A percentile compares a stretch with the other conserved stretches of the same genome.
Evolutionary conservation across 2,888 invertebrate genomes (phyloP).

Genomic region (Tetramorium bicarinatum): DNA sequence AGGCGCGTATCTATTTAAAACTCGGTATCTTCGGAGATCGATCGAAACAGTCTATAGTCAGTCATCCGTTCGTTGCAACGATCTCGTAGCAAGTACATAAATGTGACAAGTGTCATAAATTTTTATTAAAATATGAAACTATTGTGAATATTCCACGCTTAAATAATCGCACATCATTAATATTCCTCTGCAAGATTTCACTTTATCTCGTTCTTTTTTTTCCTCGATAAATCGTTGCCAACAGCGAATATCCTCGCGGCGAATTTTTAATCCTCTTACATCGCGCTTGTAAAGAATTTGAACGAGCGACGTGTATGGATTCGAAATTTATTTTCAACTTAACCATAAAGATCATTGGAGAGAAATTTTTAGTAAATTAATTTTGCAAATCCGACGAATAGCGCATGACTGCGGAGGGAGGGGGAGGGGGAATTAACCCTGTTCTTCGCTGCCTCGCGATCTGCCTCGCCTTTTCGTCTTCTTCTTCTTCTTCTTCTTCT

Average conservation of each 20-base stretch:
- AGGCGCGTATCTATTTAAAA: background rate
- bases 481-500: conserved; percentile 31
- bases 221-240: conserved; percentile 15
- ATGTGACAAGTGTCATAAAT: conserved; percentile 4
- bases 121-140: background rate
- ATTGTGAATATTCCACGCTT: background rate
- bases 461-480: conserved; percentile 38
- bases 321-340: conserved; percentile 14
- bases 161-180: background rate
- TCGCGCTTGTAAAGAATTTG: background rate
- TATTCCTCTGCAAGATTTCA: conserved; percentile 11
- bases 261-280: conserved; percentile 24
- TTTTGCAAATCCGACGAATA: background rate
- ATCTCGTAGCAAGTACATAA: background rate
- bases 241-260: conserved; percentile 4
- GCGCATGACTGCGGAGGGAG: background rate
- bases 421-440: background rate
- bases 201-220: conserved; percentile 1
- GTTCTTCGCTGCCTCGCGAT: conserved; percentile 8
- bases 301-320: background rate
- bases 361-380: background rate
- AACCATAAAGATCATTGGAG: background rate
- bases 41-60: background rate
- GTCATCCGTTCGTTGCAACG: background rate
- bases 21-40: background rate